Conservation (phyloP, 2,113 vertebrate genomes). For the Istiophorus platypterus region DNA sequence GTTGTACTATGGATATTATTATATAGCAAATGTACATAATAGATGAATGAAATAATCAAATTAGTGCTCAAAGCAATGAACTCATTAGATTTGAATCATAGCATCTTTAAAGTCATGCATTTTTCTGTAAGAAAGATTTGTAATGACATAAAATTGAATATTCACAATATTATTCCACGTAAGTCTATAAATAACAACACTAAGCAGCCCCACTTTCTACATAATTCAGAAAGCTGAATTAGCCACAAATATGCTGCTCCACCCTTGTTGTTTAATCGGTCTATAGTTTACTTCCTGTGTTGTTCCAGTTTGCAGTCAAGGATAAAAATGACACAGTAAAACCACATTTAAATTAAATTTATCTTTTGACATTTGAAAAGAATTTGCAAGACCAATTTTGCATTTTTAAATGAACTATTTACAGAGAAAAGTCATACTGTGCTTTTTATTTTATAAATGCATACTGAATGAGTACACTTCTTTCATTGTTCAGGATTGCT, state of each 20-base stretch:
- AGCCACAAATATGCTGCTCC: background rate
- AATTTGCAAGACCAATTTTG: background rate
- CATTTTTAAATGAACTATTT: background rate
- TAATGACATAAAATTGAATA: too few species aligned
- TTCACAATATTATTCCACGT: too few species aligned
- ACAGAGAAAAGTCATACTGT: background rate
- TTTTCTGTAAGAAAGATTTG: too few species aligned
- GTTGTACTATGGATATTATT: too few species aligned
- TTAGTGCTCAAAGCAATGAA: too few species aligned
- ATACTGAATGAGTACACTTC: background rate
- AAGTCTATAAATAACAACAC: background rate
- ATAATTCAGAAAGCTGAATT: background rate
- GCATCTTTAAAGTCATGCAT: too few species aligned
- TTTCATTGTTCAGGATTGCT: constrained; percentile 5
- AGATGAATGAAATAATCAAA: too few species aligned
- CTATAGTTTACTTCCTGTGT: too few species aligned
- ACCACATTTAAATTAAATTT: background rate
- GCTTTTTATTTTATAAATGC: background rate
- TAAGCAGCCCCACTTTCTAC: background rate
- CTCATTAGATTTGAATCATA: too few species aligned
- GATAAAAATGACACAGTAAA: background rate
- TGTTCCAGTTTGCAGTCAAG: background rate
- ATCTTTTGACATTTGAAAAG: background rate
- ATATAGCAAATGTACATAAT: too few species aligned
- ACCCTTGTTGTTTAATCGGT: too few species aligned